Evolutionary conservation across 2,797 vertebrate genomes (phyloP).

Genomic region (Xiphophorus birchmanni): DNA sequence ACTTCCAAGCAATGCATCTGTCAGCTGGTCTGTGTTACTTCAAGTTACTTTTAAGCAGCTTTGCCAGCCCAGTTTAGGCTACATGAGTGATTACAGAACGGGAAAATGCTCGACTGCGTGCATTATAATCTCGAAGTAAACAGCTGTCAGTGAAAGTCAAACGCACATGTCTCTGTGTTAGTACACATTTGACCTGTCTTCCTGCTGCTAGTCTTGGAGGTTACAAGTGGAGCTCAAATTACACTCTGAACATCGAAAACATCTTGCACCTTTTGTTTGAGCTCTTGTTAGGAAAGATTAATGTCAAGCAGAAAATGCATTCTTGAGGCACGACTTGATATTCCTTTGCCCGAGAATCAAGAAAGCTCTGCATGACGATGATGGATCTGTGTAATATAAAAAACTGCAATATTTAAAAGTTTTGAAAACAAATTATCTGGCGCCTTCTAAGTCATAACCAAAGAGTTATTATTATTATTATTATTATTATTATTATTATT

Average conservation of each 20-base stretch:
- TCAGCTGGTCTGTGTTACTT: background rate
- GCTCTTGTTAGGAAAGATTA: slow-evolving; percentile 42
- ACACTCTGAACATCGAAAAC: slow-evolving; percentile 26
- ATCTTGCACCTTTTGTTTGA: slow-evolving; percentile 31
- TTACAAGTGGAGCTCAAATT: slow-evolving; percentile 49
- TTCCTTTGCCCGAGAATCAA: slow-evolving; percentile 3
- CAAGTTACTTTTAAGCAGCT: background rate
- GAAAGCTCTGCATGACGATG: background rate
- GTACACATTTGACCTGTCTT: slow-evolving; percentile 33
- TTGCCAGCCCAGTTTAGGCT: background rate
- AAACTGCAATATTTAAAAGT: background rate
- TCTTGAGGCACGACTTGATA: slow-evolving; percentile 9
- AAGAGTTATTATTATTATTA: background rate
- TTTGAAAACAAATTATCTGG: background rate
- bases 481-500: slow-evolving; percentile 2
- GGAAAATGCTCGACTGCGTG: slow-evolving; percentile 34
- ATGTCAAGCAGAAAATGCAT: slow-evolving; percentile 15
- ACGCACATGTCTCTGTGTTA: slow-evolving; percentile 30
- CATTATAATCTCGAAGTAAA: slow-evolving; percentile 42
- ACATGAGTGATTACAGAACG: slow-evolving; percentile 20
- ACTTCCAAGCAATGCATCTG: background rate
- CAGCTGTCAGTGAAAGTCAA: slow-evolving; percentile 48
- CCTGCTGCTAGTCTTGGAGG: slow-evolving; percentile 13
- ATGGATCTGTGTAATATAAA: background rate
- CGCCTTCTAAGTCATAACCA: background rate